phyloP scores from a whole-genome alignment of 2,797 vertebrate genomes.

The Remorina albescens region DNA sequence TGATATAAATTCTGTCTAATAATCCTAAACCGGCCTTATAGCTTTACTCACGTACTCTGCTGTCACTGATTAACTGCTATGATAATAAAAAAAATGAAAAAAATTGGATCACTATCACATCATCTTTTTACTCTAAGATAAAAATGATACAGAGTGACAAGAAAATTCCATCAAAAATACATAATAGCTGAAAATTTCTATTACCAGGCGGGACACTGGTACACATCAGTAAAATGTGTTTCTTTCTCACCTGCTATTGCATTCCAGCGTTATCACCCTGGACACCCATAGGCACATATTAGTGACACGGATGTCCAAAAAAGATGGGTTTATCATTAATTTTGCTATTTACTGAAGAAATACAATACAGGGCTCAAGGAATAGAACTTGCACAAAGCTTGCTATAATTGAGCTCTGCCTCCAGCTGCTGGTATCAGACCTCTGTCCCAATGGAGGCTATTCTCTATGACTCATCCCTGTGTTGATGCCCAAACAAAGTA shows the following conservation, averaged over 20 bases:
- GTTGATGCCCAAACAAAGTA: constrained; percentile 57
- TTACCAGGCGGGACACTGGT: constrained; percentile 48
- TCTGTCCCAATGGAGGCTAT: constrained; percentile 55
- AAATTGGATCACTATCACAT: constrained; percentile 48
- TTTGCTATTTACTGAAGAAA: constrained; percentile 34
- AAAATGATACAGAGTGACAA: constrained; percentile 27
- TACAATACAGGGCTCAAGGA: constrained; percentile 53
- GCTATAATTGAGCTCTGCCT: constrained; percentile 63
- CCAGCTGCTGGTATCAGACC: constrained; percentile 31
- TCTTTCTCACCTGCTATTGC: constrained; percentile 45
- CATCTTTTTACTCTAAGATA: constrained; percentile 36
- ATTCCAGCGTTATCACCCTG: constrained; percentile 59
- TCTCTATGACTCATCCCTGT: constrained; percentile 49
- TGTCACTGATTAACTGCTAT: constrained; percentile 48
- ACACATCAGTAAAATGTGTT: constrained; percentile 47
- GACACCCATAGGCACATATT: constrained; percentile 50
- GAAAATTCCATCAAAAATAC: constrained; percentile 41
- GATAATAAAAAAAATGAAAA: no score
- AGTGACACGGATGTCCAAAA: constrained; percentile 46
- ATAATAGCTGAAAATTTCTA: constrained; percentile 45
- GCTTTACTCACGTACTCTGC: constrained; percentile 37
- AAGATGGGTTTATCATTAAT: constrained; percentile 48
- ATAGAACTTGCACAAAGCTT: constrained; percentile 54
- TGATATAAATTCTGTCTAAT: constrained; percentile 21
- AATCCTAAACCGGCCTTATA: constrained; percentile 39